A percentile compares a stretch with the other conserved stretches of the same genome.
Evolutionary conservation across 2,888 invertebrate species (phyloP).

Genomic region (Plebejus anna): DNA sequence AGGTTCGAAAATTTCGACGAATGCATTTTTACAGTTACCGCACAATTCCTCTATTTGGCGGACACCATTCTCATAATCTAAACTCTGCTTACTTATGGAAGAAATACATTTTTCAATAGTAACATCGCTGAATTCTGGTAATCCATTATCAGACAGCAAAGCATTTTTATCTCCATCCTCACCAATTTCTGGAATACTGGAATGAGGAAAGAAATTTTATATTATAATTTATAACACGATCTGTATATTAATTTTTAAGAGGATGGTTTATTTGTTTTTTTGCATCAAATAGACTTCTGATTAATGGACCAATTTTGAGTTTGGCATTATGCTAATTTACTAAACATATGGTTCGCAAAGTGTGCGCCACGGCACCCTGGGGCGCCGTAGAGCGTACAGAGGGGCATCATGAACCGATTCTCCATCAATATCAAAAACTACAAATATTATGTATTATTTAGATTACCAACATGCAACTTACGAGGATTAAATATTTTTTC

Average conservation of each 20-base stretch:
- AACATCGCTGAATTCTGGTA: constrained; percentile 90
- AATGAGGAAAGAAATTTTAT: constrained; percentile 41
- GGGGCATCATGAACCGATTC: too few relatives aligned
- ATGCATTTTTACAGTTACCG: constrained; percentile 78
- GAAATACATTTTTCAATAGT: constrained; percentile 92
- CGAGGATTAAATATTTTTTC: too few relatives aligned
- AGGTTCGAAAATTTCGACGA: constrained; percentile 85
- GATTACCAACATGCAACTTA: too few relatives aligned
- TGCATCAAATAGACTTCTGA: not conserved
- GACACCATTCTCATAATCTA: constrained; percentile 89
- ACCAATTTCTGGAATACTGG: constrained; percentile 89
- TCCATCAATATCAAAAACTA: too few relatives aligned
- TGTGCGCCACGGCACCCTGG: too few relatives aligned
- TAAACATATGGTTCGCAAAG: too few relatives aligned
- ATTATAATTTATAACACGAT: not conserved
- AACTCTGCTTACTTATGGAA: constrained; percentile 89
- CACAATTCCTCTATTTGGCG: constrained; percentile 81
- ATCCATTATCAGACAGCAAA: constrained; percentile 84
- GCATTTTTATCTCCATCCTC: constrained; percentile 90
- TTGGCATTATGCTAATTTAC: too few relatives aligned
- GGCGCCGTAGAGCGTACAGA: too few relatives aligned
- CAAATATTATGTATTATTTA: too few relatives aligned
- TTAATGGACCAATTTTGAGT: too few relatives aligned
- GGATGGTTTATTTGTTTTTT: not conserved
- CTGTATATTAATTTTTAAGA: not conserved